Evolutionary conservation across 1,140 invertebrate genomes (phyloP).

Genomic region (Xylocopa sonorina): DNA sequence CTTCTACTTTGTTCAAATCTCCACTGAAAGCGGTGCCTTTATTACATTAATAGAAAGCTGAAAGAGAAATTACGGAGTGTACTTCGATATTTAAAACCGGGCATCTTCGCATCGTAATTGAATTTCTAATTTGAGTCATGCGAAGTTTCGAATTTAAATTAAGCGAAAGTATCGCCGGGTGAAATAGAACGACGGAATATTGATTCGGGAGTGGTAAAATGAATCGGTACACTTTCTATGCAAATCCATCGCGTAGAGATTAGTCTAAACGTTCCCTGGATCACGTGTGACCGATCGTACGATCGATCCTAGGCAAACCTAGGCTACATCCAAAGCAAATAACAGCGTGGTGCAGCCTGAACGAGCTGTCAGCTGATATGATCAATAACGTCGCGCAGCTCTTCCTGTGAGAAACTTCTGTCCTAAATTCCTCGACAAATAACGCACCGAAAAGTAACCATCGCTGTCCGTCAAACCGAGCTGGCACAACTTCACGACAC

Average conservation of each 20-base stretch:
- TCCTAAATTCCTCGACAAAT: background rate
- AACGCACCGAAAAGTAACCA: background rate
- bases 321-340: background rate
- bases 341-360: background rate
- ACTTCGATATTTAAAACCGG: too few species aligned
- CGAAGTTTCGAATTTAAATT: background rate
- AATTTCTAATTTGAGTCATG: too few species aligned
- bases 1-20: too few species aligned
- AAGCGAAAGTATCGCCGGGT: background rate
- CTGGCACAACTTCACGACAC: too few species aligned
- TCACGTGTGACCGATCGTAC: background rate
- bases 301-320: constrained; percentile 1
- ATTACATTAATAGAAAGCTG: too few species aligned
- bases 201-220: background rate
- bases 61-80: too few species aligned
- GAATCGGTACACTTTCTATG: background rate
- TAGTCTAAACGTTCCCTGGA: background rate
- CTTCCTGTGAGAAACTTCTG: background rate
- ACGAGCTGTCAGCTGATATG: too few species aligned
- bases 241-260: background rate
- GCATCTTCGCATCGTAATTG: too few species aligned
- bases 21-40: too few species aligned
- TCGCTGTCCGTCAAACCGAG: background rate
- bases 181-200: background rate
- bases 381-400: background rate